Evolutionary conservation across 1,140 invertebrate genomes (phyloP).

Genomic region (Oscheius sp.): DNA sequence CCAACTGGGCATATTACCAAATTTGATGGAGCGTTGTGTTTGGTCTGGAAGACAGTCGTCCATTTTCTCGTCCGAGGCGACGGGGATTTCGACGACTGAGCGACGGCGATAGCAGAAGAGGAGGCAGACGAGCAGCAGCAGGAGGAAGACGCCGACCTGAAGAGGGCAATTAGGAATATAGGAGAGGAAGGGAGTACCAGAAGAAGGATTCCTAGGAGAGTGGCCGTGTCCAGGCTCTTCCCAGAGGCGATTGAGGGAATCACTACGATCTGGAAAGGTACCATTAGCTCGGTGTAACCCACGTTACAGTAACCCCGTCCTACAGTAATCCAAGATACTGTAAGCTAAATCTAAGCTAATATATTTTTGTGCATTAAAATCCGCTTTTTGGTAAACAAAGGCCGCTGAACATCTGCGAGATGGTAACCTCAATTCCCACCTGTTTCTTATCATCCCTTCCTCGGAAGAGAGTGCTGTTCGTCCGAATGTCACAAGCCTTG

Average conservation of each 20-base stretch:
- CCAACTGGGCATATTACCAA: slow-evolving; percentile 58
- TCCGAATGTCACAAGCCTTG: slow-evolving; percentile 74
- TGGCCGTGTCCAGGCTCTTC: slow-evolving; percentile 49
- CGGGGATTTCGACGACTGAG: slow-evolving; percentile 30
- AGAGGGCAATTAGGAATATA: background rate
- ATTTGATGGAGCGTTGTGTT: slow-evolving; percentile 53
- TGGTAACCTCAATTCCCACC: background rate
- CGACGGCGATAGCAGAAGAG: slow-evolving; percentile 51
- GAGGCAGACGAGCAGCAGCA: slow-evolving; percentile 54
- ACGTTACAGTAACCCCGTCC: too few species aligned
- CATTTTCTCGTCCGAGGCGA: slow-evolving; percentile 27
- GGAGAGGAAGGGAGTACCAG: slow-evolving; percentile 4
- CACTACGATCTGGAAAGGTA: too few species aligned
- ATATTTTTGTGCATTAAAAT: too few species aligned
- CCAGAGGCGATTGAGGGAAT: slow-evolving; percentile 41
- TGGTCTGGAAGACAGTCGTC: slow-evolving; percentile 15
- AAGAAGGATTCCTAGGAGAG: slow-evolving; percentile 52
- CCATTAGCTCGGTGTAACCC: too few species aligned
- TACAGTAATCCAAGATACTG: too few species aligned
- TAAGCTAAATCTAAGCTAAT: too few species aligned
- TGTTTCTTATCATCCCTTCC: background rate
- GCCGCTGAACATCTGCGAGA: background rate
- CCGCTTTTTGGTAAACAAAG: too few species aligned
- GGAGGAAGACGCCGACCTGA: slow-evolving; percentile 48
- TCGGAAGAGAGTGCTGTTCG: slow-evolving; percentile 34